phyloP scores from a whole-genome alignment of 2,113 vertebrate genomes.

The Ciconia stormi region DNA sequence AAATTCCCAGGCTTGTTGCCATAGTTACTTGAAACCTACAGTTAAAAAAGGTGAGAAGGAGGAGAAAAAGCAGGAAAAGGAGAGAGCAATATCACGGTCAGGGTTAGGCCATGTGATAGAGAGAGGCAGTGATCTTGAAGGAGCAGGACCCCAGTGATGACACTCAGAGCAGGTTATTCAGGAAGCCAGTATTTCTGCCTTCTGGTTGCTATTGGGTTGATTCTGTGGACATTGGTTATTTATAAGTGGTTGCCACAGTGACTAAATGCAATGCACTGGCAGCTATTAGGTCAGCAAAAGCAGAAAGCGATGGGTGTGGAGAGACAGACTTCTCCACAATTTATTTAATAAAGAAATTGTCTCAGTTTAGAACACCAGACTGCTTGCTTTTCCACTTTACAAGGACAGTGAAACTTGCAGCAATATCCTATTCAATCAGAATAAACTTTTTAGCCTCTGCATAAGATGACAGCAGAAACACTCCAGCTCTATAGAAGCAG shows the following conservation, averaged over 20 bases:
- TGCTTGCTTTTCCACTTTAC: not conserved
- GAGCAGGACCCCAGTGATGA: not conserved
- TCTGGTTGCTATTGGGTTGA: not conserved
- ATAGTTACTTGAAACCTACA: constrained; percentile 15
- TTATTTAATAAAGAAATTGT: not conserved
- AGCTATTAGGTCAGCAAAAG: not conserved
- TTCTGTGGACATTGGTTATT: not conserved
- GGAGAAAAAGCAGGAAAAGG: not conserved
- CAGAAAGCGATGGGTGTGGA: not conserved
- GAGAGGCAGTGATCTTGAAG: rapidly evolving
- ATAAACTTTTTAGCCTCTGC: not conserved
- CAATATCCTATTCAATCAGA: not conserved
- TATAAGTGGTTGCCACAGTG: not conserved
- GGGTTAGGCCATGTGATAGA: not conserved
- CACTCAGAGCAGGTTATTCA: not conserved
- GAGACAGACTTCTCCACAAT: not conserved
- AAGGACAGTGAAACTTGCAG: not conserved
- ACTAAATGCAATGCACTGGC: not conserved
- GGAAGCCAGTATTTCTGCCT: not conserved
- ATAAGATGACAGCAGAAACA: not conserved
- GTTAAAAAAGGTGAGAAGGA: not conserved
- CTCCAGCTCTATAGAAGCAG: not conserved
- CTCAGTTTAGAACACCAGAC: not conserved
- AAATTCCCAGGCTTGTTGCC: not conserved
- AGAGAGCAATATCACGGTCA: not conserved